phyloP scores from a whole-genome alignment of 1,140 invertebrate species.

The Pinna nobilis region DNA sequence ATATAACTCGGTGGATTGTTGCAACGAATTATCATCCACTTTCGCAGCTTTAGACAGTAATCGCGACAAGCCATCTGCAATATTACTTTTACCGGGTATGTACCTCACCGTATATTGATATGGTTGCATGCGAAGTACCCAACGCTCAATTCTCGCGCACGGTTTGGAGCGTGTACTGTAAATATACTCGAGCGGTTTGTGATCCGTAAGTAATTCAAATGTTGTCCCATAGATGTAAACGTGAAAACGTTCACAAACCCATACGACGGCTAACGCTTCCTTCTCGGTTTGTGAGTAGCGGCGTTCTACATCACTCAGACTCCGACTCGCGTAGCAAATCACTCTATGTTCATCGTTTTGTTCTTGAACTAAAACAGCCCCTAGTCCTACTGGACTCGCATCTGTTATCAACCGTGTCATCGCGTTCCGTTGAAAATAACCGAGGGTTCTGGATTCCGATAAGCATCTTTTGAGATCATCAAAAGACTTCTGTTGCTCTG shows the following conservation, averaged over 20 bases:
- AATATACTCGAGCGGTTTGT: constrained; percentile 49
- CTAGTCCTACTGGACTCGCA: constrained; percentile 22
- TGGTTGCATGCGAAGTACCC: constrained; percentile 31
- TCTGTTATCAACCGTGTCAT: not conserved
- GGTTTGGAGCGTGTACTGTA: constrained; percentile 24
- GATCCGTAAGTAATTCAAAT: constrained; percentile 59
- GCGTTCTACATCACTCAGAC: constrained; percentile 33
- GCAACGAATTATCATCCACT: too few species aligned
- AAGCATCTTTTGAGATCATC: constrained; percentile 34
- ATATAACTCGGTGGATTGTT: too few species aligned
- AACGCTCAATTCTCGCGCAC: constrained; percentile 31
- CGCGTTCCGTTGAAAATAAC: constrained; percentile 45
- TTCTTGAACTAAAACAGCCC: constrained; percentile 28
- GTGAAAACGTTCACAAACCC: constrained; percentile 51
- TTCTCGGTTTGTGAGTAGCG: constrained; percentile 66
- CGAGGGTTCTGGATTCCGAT: constrained; percentile 17
- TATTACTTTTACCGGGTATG: not conserved
- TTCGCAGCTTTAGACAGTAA: not conserved
- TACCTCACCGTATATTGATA: too few species aligned
- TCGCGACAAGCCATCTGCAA: not conserved
- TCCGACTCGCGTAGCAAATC: constrained; percentile 18
- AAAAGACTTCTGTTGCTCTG: constrained; percentile 41
- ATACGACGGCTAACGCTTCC: constrained; percentile 44
- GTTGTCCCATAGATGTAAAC: constrained; percentile 35
- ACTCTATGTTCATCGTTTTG: constrained; percentile 14